Percentiles rank a stretch among this genome's conserved stretches.
Conservation (phyloP, 2,888 invertebrate genomes). For the Monoplex corrugatus region DNA sequence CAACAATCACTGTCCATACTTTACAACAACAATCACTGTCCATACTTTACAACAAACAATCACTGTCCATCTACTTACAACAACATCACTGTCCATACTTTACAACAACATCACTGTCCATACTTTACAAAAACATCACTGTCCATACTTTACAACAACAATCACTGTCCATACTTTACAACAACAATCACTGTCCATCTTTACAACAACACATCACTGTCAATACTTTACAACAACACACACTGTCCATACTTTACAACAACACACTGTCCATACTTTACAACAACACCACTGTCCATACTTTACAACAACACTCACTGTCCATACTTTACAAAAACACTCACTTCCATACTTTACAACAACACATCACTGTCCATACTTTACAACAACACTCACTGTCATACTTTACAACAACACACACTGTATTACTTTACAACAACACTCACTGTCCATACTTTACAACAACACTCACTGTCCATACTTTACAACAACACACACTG, state of each 20-base stretch:
- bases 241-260: conserved; percentile 79
- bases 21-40: conserved; percentile 75
- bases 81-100: conserved; percentile 77
- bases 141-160: background rate
- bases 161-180: conserved; percentile 79
- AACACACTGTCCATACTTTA: too few relatives aligned
- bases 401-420: too few relatives aligned
- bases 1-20: conserved; percentile 78
- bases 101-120: conserved; percentile 76
- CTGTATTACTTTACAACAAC: background rate
- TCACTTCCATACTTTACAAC: too few relatives aligned
- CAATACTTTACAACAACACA: conserved; percentile 54
- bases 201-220: too few relatives aligned
- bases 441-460: conserved; percentile 78
- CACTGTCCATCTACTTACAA: background rate
- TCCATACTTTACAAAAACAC: conserved; percentile 72
- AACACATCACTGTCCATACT: background rate
- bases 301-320: conserved; percentile 69
- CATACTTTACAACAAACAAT: too few relatives aligned
- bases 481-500: background rate
- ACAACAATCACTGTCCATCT: conserved; percentile 71
- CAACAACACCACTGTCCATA: background rate
- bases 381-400: conserved; percentile 74
- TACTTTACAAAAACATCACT: too few relatives aligned
- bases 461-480: conserved; percentile 74